Conservation (phyloP, 1,140 invertebrate species). For the Caerostris darwini region DNA sequence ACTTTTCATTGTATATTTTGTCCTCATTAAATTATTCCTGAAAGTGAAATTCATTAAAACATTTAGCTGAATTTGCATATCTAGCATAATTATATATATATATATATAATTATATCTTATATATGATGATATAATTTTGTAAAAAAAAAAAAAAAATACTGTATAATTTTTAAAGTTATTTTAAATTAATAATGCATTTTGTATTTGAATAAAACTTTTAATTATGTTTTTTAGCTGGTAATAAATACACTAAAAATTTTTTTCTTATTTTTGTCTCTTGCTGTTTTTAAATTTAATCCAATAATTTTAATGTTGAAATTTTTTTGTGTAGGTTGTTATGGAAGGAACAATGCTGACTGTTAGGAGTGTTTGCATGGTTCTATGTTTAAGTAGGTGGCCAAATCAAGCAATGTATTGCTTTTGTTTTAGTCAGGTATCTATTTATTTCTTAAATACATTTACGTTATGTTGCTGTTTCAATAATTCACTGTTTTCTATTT, state of each 20-base stretch:
- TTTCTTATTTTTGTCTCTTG: too few relatives aligned
- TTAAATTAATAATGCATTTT: background rate
- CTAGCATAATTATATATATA: too few relatives aligned
- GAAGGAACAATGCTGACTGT: constrained; percentile 78
- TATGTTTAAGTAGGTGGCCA: constrained; percentile 76
- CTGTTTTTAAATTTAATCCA: background rate
- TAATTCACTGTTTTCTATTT: too few relatives aligned
- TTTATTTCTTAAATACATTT: background rate
- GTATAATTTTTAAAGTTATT: background rate
- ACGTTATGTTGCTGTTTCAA: background rate
- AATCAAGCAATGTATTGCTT: constrained; percentile 77
- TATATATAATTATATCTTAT: too few relatives aligned
- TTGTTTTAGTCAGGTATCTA: constrained; percentile 77
- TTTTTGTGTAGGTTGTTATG: constrained; percentile 84
- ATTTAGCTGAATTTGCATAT: too few relatives aligned
- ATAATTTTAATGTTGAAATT: background rate
- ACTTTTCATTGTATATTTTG: too few relatives aligned
- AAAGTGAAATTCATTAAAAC: too few relatives aligned
- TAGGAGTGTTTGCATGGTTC: constrained; percentile 77
- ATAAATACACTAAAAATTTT: too few relatives aligned
- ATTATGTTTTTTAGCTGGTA: too few relatives aligned
- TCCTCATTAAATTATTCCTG: too few relatives aligned
- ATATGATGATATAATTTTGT: too few relatives aligned
- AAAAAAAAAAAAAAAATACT: too few relatives aligned
- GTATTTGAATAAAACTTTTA: background rate